Base-by-base conservation (phyloP, 2,888 invertebrate species). In the Sarcophaga variegata region DNA sequence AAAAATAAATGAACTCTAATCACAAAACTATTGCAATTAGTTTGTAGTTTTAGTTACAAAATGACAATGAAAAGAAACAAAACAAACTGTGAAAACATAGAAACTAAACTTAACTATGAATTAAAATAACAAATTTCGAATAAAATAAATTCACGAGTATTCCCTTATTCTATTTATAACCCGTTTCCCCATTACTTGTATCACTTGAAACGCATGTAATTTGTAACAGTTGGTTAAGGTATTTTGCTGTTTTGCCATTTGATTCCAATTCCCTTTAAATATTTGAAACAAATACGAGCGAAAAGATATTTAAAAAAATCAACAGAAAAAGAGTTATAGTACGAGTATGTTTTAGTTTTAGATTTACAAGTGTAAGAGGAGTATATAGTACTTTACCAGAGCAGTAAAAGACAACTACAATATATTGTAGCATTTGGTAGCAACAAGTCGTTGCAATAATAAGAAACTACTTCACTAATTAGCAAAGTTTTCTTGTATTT, bases 1-100 rank as follows among this genome's bases (percentile, higher is more conserved):
- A 37, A 10, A 37, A 37, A 37, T 37, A 75, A 83, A 70, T 75
- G 72, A 70, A 79, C 25, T 74, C 22, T 54, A 79, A 79, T 79
- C 54, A 69, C 76, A 79, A 78, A 87, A 83, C 81, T 87, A 83
- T 81, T 77, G 81, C 86, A 87, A 87, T 83, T 87, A 83, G 75
- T 83, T 79, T 70, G 71, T 74, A 81, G 70, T 78, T 83, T 72
- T 66, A 81, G 81, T 60, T 69, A 49, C 60, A 75, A 78, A 81
- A 78, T 79, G 70, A 81, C 74, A 74, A 81, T 66, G 76, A 82
- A 80, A 37, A 37, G 8, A 37, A 67, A 17, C 14, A 76, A 83
- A 66, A 12, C 2, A 78, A 81, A 81, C 77, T 59, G 37, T 1
- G 10, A 54, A 14, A 5, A 14, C 4, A 54, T 14, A 17, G 12